phyloP scores from a whole-genome alignment of 2,888 invertebrate species.

The Geophilus truncorum region DNA sequence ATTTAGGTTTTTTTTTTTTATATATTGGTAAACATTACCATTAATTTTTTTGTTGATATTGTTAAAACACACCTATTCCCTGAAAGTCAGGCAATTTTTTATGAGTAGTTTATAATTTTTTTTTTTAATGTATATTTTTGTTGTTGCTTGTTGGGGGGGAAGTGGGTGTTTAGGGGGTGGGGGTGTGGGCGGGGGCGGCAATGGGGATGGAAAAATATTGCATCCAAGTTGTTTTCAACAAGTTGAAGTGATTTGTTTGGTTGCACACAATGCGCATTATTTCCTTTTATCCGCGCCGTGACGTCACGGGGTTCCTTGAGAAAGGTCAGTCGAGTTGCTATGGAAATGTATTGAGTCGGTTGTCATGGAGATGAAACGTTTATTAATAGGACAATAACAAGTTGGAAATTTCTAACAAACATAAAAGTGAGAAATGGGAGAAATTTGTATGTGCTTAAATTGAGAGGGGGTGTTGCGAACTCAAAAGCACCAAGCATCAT shows the following conservation, averaged over 20 bases:
- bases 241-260: slow-evolving; percentile 20
- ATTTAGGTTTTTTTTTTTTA: too few species aligned
- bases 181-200: background rate
- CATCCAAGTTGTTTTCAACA: slow-evolving; percentile 11
- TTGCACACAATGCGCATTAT: slow-evolving; percentile 15
- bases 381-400: slow-evolving; percentile 16
- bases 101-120: background rate
- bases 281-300: slow-evolving; percentile 3
- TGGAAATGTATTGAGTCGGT: background rate
- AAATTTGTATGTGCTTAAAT: background rate
- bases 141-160: background rate
- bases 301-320: slow-evolving; percentile 12
- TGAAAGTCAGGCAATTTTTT: too few species aligned
- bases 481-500: too few species aligned
- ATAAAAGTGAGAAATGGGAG: background rate
- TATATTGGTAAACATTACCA: too few species aligned
- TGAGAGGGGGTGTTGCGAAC: background rate
- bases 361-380: slow-evolving; percentile 12
- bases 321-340: slow-evolving; percentile 16
- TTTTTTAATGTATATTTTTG: background rate
- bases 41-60: too few species aligned
- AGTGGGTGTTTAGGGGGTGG: background rate
- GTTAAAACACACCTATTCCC: too few species aligned
- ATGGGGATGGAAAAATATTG: background rate
- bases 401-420: background rate